Conservation (phyloP, 1,140 invertebrate species). For the Callitettix versicolor region DNA sequence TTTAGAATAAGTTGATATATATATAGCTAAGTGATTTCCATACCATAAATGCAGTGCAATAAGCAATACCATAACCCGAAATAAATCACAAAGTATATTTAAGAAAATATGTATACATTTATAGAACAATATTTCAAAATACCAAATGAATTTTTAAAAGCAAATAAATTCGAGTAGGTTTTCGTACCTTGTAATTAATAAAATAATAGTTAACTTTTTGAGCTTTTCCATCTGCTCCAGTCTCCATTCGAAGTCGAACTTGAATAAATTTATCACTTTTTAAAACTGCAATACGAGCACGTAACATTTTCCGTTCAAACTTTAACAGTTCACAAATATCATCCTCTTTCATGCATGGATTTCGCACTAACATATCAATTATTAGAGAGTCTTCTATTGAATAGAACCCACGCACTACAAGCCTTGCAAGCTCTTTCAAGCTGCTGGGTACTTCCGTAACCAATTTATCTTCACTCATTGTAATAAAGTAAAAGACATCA, state of each 20-base stretch:
- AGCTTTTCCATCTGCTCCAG: constrained; percentile 87
- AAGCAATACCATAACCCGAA: no score
- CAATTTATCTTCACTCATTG: constrained; percentile 33
- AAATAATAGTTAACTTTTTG: constrained; percentile 97
- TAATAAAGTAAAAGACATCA: no score
- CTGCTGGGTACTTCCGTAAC: constrained; percentile 82
- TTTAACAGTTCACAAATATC: constrained; percentile 87
- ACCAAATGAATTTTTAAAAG: no score
- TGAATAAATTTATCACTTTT: constrained; percentile 92
- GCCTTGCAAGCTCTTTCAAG: constrained; percentile 78
- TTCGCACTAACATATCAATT: constrained; percentile 87
- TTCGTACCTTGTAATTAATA: constrained; percentile 85
- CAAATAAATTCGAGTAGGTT: no score
- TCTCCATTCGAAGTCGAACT: constrained; percentile 86
- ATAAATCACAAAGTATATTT: no score
- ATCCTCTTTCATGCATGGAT: constrained; percentile 96
- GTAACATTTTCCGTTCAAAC: constrained; percentile 89
- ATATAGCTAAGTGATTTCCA: no score
- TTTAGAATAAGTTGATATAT: not conserved
- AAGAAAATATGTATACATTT: no score
- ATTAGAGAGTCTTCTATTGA: constrained; percentile 86
- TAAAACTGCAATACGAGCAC: constrained; percentile 72
- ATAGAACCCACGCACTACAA: constrained; percentile 88
- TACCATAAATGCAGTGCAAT: no score
- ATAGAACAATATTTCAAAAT: no score